Evolutionary conservation across 1,140 invertebrate species (phyloP), one percentile per base, ranked within the genome.

Genomic region (Copidosoma floridanum): DNA sequence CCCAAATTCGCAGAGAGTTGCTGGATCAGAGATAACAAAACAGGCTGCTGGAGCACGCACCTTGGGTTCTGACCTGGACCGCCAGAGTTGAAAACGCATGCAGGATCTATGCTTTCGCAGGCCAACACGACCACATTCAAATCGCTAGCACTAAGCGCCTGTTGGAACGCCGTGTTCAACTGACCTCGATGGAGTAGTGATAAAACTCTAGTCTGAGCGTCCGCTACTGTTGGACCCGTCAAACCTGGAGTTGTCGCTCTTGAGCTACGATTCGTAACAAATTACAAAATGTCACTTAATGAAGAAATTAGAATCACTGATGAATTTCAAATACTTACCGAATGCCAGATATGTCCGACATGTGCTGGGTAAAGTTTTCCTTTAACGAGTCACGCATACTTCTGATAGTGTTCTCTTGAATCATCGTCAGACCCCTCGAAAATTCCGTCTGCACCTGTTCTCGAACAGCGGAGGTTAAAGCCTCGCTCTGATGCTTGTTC

Each of bases 11-110:
- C 89, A 3, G 92, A 91, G 3, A 98, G 84, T 74, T 98, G 95
- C 76, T 96, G 93, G 64, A 97, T 91, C 2, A 98, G 83, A 1
- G 94, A 95, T 24, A 98, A 81, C 50, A 97, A 82, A 37, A 96
- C 92, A 65, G 90, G 90, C 71, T 95, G 93, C 53, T 89, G 87
- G 10, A 81, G 67, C 21, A 78, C 64, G 18, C 77, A 79, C 18
- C 75, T 66, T 2, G 71, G 41, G 20, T 67, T 63, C 26, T 73
- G 73, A 2, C 67, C 70, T 6, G 66, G 67, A 12, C 69, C 69
- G 12, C 94, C 78, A 12, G 86, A 82, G 72, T 88, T 91, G 80
- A 97, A 96, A 14, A 96, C 87, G 63, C 85, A 82, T 7, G 85
- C 80, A 0, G 88, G 87, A 70, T 93, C 89, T 3, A 91, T 90